Percentiles rank a stretch among this genome's conserved stretches.
Conservation (phyloP, 1,140 invertebrate species). For the Drosophila pallidifrons region DNA sequence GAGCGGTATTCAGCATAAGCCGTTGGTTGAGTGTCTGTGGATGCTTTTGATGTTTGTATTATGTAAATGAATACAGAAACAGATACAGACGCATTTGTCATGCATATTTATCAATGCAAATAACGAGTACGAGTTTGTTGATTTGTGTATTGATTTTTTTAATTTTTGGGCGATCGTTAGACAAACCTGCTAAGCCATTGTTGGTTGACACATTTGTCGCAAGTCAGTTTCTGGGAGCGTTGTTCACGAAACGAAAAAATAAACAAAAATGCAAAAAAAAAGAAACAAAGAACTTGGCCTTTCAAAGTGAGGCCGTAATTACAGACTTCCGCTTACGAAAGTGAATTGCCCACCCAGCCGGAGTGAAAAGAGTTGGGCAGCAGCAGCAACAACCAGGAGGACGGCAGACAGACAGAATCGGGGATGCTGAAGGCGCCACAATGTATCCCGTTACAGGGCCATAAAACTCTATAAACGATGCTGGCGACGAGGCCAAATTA, state of each 20-base stretch:
- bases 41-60: conserved; percentile 13
- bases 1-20: conserved; percentile 13
- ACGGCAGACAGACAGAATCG: conserved; percentile 24
- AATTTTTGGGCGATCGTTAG: conserved; percentile 31
- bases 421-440: conserved; percentile 72
- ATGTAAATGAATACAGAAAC: conserved; percentile 27
- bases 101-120: conserved; percentile 53
- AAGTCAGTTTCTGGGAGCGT: conserved; percentile 25
- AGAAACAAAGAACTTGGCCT: conserved; percentile 52
- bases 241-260: conserved; percentile 15
- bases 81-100: conserved; percentile 6
- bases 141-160: conserved; percentile 21
- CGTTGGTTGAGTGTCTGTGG: not conserved
- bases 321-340: conserved; percentile 73
- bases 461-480: conserved; percentile 72
- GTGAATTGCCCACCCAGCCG: conserved; percentile 43
- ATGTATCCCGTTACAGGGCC: conserved; percentile 79
- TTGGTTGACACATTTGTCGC: conserved; percentile 47
- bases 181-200: conserved; percentile 13
- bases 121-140: conserved; percentile 1
- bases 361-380: not conserved
- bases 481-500: conserved; percentile 69
- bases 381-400: not conserved
- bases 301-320: conserved; percentile 70
- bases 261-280: conserved; percentile 7